These are phyloP conservation scores for Sarcophaga rosellei DNA, from an alignment of 2,888 invertebrate genomes.

Conservation along the genomic window DNA sequence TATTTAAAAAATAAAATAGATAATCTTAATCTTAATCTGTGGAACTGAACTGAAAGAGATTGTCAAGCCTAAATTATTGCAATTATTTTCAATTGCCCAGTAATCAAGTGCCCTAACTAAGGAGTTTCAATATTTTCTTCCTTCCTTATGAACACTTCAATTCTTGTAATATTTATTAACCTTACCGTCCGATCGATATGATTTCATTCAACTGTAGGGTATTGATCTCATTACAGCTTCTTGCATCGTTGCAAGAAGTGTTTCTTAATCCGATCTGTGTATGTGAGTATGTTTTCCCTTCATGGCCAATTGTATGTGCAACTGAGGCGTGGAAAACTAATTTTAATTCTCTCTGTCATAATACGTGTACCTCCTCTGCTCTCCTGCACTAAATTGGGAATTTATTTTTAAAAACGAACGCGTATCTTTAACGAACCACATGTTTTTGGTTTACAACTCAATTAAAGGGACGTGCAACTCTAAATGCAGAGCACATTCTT, in stretches of 20 bases:
- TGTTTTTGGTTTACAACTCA: conserved; percentile 80
- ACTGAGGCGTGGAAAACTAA: conserved; percentile 81
- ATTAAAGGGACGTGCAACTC: conserved; percentile 72
- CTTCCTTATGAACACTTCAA: no score
- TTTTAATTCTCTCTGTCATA: conserved; percentile 73
- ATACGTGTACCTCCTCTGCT: not conserved
- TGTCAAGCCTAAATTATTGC: no score
- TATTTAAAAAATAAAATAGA: no score
- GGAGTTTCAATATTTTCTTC: no score
- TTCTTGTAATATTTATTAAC: no score
- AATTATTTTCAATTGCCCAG: no score
- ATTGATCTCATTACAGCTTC: not conserved
- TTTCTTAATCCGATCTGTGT: not conserved
- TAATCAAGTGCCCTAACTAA: no score
- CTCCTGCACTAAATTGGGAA: conserved; percentile 26
- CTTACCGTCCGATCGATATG: no score
- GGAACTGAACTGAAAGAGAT: no score
- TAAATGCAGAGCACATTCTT: conserved; percentile 19
- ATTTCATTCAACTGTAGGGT: not conserved
- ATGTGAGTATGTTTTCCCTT: conserved; percentile 31
- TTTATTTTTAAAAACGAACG: conserved; percentile 59
- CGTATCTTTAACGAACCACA: conserved; percentile 77
- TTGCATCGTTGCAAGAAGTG: not conserved
- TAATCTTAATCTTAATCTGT: no score
- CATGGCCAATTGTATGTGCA: conserved; percentile 79